Evolutionary conservation across 2,888 invertebrate species (phyloP), one percentile per base, ranked within the genome.

Genomic region (Euphydryas editha): DNA sequence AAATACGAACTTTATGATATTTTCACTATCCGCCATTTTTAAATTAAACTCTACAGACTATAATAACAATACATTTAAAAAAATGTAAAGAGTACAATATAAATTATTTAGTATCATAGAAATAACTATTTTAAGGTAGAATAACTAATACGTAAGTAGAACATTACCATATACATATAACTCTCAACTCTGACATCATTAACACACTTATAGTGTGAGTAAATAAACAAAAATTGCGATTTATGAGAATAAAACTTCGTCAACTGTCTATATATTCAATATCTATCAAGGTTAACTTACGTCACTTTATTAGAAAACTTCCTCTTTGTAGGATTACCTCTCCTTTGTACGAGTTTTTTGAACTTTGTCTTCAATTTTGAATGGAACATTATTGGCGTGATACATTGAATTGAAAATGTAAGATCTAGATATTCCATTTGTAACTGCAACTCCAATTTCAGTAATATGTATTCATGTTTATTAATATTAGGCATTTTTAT

Each of bases 271-370:
- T 55, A n/a, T n/a, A 30, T 15, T 42, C 36, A 18, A 17, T 24
- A 39, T 62, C 44, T 42, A 42, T 55, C 55, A 55, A 42, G 18
- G 42, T 36, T 24, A 11, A 44, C 42, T 62, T 15, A 10, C 24
- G 15, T 46, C 46, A 24, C 44, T 57, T 62, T 62, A 62, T 62
- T 62, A 47, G 47, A 62, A 62, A 62, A 62, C 47, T 62, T 62
- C 49, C 15, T 47, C 37, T 24, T 18, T 62, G 57, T 62, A 47
- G 24, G 39, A 56, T 62, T 39, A 37, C 1, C 37, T 39, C 37
- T 24, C 46, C 39, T 57, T 62, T 47, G 62, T 57, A 62, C 57
- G 39, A 18, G 39, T 57, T 21, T 46, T 57, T 18, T 56, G 21
- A 56, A 62, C 47, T 62, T 56, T 44, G 44, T 46, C 18, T 56